A percentile compares a stretch with the other conserved stretches of the same genome.
Conservation (phyloP, 1,140 invertebrate species). For the Penaeus indicus region DNA sequence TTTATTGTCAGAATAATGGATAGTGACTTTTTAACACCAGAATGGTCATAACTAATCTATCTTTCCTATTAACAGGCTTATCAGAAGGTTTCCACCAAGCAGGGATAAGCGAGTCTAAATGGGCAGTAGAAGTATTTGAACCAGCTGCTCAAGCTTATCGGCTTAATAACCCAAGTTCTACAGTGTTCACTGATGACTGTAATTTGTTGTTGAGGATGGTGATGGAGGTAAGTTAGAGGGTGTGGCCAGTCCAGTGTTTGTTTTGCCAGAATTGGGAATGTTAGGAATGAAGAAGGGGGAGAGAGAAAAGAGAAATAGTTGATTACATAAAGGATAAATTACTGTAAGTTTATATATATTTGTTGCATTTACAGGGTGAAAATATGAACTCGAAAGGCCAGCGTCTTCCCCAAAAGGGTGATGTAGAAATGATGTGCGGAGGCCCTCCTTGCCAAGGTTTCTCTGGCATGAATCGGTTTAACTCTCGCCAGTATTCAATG, state of each 20-base stretch:
- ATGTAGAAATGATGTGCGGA: slow-evolving; percentile 88
- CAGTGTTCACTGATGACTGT: slow-evolving; percentile 86
- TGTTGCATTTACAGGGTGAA: slow-evolving; percentile 72
- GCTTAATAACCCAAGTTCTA: slow-evolving; percentile 81
- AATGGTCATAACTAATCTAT: not conserved
- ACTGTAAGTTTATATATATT: not conserved
- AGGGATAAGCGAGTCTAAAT: slow-evolving; percentile 73
- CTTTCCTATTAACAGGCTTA: slow-evolving; percentile 66
- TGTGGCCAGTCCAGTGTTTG: too few species aligned
- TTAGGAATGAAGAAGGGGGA: not conserved
- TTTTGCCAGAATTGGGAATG: too few species aligned
- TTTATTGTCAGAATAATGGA: not conserved
- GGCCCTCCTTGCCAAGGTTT: slow-evolving; percentile 95
- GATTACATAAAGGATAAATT: not conserved
- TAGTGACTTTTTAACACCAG: not conserved
- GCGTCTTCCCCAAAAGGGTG: slow-evolving; percentile 81
- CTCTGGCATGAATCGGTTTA: slow-evolving; percentile 91
- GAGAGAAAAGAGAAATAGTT: not conserved
- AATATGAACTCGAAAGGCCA: slow-evolving; percentile 74
- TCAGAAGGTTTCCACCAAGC: slow-evolving; percentile 72
- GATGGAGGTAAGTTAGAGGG: slow-evolving; percentile 73
- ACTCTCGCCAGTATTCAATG: slow-evolving; percentile 86
- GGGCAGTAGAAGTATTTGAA: slow-evolving; percentile 88
- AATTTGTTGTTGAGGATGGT: slow-evolving; percentile 80
- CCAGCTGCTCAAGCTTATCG: slow-evolving; percentile 84